These are phyloP conservation scores for Apostichopus parvimensis DNA, from an alignment of 35 echinoderm and acorn worm species.

Conservation along the genomic window DNA sequence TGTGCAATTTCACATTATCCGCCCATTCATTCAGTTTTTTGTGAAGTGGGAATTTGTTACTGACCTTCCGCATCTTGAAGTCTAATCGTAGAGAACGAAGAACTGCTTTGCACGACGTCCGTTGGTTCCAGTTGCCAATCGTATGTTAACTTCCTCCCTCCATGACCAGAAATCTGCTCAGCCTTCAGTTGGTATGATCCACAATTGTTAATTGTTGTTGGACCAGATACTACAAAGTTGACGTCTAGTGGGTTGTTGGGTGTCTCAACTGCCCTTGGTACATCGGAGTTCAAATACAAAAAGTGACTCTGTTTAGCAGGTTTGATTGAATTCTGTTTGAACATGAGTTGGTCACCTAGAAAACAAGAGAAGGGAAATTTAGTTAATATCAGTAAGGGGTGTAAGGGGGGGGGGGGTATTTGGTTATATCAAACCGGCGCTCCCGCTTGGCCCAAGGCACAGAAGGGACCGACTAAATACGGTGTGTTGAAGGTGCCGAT, in stretches of 20 bases:
- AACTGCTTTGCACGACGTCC: too few relatives aligned
- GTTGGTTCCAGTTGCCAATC: not conserved
- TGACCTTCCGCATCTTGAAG: not conserved
- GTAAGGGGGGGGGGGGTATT: too few relatives aligned
- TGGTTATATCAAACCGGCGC: too few relatives aligned
- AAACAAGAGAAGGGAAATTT: not conserved
- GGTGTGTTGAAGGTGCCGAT: too few relatives aligned
- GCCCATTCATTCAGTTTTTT: not conserved
- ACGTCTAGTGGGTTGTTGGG: not conserved
- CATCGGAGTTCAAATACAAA: not conserved
- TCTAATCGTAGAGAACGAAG: not conserved
- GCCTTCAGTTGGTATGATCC: conserved; percentile 18
- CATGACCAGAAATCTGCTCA: conserved; percentile 27
- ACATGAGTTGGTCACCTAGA: not conserved
- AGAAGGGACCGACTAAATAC: too few relatives aligned
- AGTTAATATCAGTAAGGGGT: too few relatives aligned
- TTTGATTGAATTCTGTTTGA: conserved; percentile 13
- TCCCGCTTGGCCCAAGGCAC: too few relatives aligned
- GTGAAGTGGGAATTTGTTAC: not conserved
- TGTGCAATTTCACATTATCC: not conserved
- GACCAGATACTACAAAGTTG: conserved; percentile 7
- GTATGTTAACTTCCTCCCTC: not conserved
- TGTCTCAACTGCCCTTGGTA: not conserved
- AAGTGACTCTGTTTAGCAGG: not conserved
- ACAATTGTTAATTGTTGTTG: conserved; percentile 17